Percentiles rank a stretch among this genome's conserved stretches.
These are phyloP conservation scores for Drosophila limbata DNA, from an alignment of 2,888 invertebrate genomes.

Conservation along the genomic window DNA sequence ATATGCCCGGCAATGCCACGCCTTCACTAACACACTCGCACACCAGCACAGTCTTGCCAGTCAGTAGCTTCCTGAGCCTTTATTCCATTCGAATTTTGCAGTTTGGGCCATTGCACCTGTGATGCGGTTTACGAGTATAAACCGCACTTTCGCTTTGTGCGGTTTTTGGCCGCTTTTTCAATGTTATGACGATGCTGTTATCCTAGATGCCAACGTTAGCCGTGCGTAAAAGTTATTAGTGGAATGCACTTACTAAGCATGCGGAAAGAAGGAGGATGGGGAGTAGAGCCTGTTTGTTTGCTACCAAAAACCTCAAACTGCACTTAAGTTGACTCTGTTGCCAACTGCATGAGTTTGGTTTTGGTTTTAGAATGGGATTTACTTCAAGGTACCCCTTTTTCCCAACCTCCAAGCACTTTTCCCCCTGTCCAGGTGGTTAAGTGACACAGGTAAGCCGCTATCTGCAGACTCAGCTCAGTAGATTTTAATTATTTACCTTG, in stretches of 20 bases:
- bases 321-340: constrained; percentile 70
- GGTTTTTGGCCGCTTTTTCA: constrained; percentile 66
- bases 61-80: not conserved
- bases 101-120: constrained; percentile 58
- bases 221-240: constrained; percentile 79
- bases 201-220: constrained; percentile 51
- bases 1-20: constrained; percentile 37
- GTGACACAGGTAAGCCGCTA: constrained; percentile 17
- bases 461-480: constrained; percentile 12
- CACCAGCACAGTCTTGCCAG: too few species aligned
- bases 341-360: constrained; percentile 57
- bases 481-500: constrained; percentile 33
- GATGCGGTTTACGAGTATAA: constrained; percentile 11
- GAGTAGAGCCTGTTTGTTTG: constrained; percentile 46
- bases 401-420: not conserved
- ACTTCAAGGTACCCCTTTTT: constrained; percentile 16
- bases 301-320: constrained; percentile 70
- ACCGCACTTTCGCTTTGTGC: constrained; percentile 69
- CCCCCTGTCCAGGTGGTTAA: constrained; percentile 1
- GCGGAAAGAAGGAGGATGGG: not conserved
- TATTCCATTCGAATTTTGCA: constrained; percentile 45
- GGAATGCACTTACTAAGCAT: constrained; percentile 61
- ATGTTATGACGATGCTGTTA: constrained; percentile 49
- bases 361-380: constrained; percentile 32
- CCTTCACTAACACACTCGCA: constrained; percentile 9